Evolutionary conservation across 1,140 invertebrate genomes (phyloP).

Genomic region (Aphelenchoides avenae): DNA sequence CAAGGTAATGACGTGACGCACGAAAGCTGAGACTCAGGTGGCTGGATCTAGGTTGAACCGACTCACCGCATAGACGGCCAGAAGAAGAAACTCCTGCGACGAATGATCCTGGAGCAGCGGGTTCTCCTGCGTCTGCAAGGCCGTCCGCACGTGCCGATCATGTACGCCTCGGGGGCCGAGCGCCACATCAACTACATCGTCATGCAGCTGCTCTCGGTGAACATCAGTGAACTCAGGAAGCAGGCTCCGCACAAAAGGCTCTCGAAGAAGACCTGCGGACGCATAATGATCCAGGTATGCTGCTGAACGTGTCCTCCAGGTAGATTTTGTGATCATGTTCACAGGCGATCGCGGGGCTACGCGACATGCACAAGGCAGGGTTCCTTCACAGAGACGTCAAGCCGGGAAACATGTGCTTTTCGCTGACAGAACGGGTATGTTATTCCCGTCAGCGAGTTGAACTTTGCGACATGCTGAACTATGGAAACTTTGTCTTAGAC

Average conservation of each 20-base stretch:
- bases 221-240: conserved; percentile 87
- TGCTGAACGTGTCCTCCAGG: conserved; percentile 1
- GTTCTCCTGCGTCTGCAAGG: conserved; percentile 82
- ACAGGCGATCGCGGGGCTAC: conserved; percentile 72
- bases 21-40: too few relatives aligned
- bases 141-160: conserved; percentile 50
- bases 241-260: conserved; percentile 83
- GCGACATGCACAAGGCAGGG: conserved; percentile 93
- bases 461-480: too few relatives aligned
- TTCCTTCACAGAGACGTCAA: conserved; percentile 98
- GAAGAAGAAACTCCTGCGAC: conserved; percentile 88
- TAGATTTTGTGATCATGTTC: conserved; percentile 11
- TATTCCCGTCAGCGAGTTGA: too few relatives aligned
- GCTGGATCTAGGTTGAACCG: conserved; percentile 95
- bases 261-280: conserved; percentile 84
- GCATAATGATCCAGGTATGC: conserved; percentile 84
- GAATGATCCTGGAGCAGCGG: conserved; percentile 90
- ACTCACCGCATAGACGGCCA: too few relatives aligned
- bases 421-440: conserved; percentile 23
- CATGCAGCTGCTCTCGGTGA: conserved; percentile 95
- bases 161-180: conserved; percentile 35
- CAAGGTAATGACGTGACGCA: too few relatives aligned
- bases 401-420: conserved; percentile 64
- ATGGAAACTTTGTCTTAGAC: too few relatives aligned
- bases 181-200: conserved; percentile 63